A percentile compares a stretch with the other conserved stretches of the same genome.
Conservation (phyloP, 1,140 invertebrate genomes). For the Bombus turneri region DNA sequence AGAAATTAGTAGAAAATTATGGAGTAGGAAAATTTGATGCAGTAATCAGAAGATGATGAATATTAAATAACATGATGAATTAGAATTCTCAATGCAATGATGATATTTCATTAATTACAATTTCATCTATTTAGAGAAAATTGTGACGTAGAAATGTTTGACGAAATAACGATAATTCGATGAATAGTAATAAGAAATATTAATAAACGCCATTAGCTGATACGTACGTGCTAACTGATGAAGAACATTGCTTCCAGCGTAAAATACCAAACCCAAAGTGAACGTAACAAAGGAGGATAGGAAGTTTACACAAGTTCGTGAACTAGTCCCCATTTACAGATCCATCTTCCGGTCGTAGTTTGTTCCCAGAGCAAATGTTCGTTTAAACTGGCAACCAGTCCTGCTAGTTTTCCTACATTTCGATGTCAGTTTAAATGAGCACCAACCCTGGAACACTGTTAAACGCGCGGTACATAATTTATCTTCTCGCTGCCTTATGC, state of each 20-base stretch:
- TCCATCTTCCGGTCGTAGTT: constrained; percentile 43
- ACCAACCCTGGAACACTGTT: neutral
- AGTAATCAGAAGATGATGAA: neutral
- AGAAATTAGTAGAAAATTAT: too few species aligned
- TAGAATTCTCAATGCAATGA: neutral
- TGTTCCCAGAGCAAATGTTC: constrained; percentile 39
- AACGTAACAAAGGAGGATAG: constrained; percentile 36
- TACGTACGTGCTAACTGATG: neutral
- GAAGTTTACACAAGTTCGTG: constrained; percentile 36
- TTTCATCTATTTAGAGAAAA: neutral
- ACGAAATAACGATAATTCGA: neutral
- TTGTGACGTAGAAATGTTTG: neutral
- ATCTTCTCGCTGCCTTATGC: constrained; percentile 3
- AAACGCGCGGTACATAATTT: constrained; percentile 4
- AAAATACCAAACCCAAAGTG: constrained; percentile 10
- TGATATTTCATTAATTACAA: neutral
- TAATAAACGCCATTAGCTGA: neutral
- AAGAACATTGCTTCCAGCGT: neutral
- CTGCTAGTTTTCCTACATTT: constrained; percentile 40
- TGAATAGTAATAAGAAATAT: neutral
- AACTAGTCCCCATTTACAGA: constrained; percentile 43
- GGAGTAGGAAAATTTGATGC: neutral
- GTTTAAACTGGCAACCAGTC: constrained; percentile 29
- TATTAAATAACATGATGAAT: neutral
- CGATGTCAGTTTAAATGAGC: constrained; percentile 42